Evolutionary conservation across 2,113 vertebrate genomes (phyloP).

Genomic region (Mus pahari): DNA sequence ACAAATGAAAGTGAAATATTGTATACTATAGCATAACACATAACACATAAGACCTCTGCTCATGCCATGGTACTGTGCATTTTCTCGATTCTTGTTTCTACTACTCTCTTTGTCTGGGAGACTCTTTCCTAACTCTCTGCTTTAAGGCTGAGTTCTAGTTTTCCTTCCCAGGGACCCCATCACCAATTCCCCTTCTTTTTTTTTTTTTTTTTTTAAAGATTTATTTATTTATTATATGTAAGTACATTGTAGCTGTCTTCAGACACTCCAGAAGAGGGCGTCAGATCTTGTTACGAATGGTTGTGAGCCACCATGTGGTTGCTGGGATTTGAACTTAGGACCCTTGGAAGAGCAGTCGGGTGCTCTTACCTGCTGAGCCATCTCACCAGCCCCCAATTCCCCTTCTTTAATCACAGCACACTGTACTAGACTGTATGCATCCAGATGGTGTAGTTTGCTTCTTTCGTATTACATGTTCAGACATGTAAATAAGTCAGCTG

Average conservation of each 20-base stretch:
- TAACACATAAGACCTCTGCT: background rate
- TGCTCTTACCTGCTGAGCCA: too few relatives aligned
- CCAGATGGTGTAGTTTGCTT: background rate
- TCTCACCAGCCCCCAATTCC: too few relatives aligned
- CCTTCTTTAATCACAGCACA: background rate
- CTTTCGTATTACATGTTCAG: background rate
- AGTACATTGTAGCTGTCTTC: too few relatives aligned
- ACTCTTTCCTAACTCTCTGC: background rate
- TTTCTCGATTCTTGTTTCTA: background rate
- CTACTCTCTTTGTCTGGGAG: background rate
- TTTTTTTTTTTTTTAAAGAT: too few relatives aligned
- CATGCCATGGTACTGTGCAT: background rate
- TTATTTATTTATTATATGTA: too few relatives aligned
- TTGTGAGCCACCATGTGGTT: too few relatives aligned
- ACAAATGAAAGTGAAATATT: conserved; percentile 58
- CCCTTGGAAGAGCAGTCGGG: too few relatives aligned
- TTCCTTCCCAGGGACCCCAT: background rate
- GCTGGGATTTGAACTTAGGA: too few relatives aligned
- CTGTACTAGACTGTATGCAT: too few relatives aligned
- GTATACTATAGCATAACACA: background rate
- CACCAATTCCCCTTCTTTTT: background rate
- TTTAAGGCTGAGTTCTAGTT: background rate
- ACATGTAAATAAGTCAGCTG: background rate
- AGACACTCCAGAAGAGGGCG: too few relatives aligned
- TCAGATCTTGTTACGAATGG: too few relatives aligned